Conservation (phyloP, 2,113 vertebrate genomes). For the Oxyura jamaicensis region DNA sequence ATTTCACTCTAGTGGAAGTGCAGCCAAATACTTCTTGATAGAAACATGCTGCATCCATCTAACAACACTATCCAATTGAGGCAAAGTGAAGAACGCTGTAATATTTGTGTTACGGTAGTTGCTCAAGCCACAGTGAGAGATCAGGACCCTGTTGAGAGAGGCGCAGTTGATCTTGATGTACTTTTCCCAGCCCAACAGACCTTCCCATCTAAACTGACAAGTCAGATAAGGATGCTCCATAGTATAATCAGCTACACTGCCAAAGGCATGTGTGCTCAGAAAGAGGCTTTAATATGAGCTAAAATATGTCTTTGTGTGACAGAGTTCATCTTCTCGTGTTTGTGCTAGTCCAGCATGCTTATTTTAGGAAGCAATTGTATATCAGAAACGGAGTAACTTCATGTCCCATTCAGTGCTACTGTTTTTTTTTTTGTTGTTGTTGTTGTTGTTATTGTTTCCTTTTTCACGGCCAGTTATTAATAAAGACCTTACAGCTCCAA, state of each 20-base stretch:
- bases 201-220: neutral
- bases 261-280: neutral
- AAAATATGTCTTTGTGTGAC: neutral
- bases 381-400: neutral
- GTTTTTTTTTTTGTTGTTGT: neutral
- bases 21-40: slow-evolving; percentile 60
- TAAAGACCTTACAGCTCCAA: slow-evolving; percentile 25
- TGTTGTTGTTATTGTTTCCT: neutral
- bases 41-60: slow-evolving; percentile 59
- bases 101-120: slow-evolving; percentile 40
- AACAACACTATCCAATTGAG: slow-evolving; percentile 45
- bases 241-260: neutral
- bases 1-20: slow-evolving; percentile 34
- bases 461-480: slow-evolving; percentile 30
- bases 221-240: neutral
- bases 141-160: neutral
- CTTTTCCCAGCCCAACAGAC: neutral
- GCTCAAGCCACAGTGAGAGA: slow-evolving; percentile 38
- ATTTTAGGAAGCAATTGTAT: neutral
- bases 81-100: slow-evolving; percentile 35
- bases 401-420: slow-evolving; percentile 30
- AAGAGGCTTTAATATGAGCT: neutral
- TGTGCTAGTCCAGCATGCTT: neutral
- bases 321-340: neutral
- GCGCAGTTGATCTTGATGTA: neutral